Percentiles rank a stretch among this genome's conserved stretches.
Evolutionary conservation across 2,888 invertebrate genomes (phyloP).

Genomic region (Priocnemis perturbator): DNA sequence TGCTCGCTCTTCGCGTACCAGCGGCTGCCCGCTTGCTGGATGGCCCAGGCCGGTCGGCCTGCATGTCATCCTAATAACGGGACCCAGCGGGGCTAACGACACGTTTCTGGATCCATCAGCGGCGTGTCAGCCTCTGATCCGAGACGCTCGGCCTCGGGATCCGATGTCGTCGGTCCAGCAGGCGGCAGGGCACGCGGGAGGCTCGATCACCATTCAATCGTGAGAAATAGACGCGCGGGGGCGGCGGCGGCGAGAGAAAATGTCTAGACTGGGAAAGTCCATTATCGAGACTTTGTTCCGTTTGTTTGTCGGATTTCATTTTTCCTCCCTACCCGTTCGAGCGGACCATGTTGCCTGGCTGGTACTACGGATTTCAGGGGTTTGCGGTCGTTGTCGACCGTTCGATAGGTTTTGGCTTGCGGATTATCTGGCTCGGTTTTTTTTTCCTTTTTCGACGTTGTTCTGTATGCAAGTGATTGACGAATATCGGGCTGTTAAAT

Average conservation of each 20-base stretch:
- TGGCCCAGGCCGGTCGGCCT: constrained; percentile 48
- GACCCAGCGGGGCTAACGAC: constrained; percentile 56
- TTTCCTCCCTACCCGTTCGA: no score
- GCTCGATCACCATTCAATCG: constrained; percentile 22
- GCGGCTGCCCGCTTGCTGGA: constrained; percentile 27
- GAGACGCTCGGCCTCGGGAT: constrained; percentile 7
- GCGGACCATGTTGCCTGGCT: no score
- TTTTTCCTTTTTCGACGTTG: no score
- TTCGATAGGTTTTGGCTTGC: no score
- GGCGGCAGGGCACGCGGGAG: no score
- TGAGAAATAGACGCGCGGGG: background rate
- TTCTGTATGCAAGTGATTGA: no score
- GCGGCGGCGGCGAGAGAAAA: background rate
- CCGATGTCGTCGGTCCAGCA: background rate
- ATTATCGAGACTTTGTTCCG: no score
- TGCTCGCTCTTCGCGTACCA: background rate
- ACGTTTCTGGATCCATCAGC: constrained; percentile 47
- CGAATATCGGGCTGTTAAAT: no score
- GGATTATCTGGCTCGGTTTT: no score
- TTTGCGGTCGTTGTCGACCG: no score
- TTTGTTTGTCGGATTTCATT: background rate
- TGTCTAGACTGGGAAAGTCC: no score
- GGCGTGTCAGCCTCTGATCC: constrained; percentile 26
- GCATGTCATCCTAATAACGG: constrained; percentile 64
- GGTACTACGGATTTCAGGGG: no score